These are phyloP conservation scores for Salvelinus sp. DNA, from an alignment of 2,113 vertebrate genomes.

Conservation along the genomic window DNA sequence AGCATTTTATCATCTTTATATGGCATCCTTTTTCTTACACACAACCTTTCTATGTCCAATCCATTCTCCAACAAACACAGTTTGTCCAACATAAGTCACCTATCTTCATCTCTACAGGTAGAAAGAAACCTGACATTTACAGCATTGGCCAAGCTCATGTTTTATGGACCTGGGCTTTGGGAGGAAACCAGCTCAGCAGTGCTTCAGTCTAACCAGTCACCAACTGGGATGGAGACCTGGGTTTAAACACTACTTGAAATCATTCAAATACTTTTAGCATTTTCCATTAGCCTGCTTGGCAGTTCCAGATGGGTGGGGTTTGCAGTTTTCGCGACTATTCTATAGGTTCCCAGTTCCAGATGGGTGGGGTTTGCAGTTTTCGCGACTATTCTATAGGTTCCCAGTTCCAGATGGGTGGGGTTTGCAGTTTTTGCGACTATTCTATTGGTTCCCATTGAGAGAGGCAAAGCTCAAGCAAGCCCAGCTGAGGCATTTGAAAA, in stretches of 20 bases:
- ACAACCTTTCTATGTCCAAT: neutral
- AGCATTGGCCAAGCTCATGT: slow-evolving; percentile 19
- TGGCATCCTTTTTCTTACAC: neutral
- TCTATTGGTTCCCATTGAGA: too few relatives aligned
- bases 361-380: neutral
- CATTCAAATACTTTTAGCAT: too few relatives aligned
- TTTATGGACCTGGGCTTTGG: slow-evolving; percentile 42
- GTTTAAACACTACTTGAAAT: too few relatives aligned
- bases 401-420: neutral
- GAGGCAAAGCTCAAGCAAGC: too few relatives aligned
- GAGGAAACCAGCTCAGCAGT: slow-evolving; percentile 46
- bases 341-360: neutral
- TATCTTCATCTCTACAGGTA: slow-evolving; percentile 20
- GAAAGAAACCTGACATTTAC: slow-evolving; percentile 31
- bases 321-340: neutral
- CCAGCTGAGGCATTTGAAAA: too few relatives aligned
- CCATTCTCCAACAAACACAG: slow-evolving; percentile 1
- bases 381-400: too few relatives aligned
- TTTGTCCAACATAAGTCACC: slow-evolving; percentile 10
- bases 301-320: neutral
- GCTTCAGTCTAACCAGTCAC: slow-evolving; percentile 13
- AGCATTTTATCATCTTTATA: too few relatives aligned
- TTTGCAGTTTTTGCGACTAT: too few relatives aligned
- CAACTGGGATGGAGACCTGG: too few relatives aligned
- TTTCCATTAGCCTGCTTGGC: too few relatives aligned